Evolutionary conservation across 1,140 invertebrate species (phyloP), one percentile per base, ranked within the genome.

Genomic region (Hyposmocoma kahamanoa): DNA sequence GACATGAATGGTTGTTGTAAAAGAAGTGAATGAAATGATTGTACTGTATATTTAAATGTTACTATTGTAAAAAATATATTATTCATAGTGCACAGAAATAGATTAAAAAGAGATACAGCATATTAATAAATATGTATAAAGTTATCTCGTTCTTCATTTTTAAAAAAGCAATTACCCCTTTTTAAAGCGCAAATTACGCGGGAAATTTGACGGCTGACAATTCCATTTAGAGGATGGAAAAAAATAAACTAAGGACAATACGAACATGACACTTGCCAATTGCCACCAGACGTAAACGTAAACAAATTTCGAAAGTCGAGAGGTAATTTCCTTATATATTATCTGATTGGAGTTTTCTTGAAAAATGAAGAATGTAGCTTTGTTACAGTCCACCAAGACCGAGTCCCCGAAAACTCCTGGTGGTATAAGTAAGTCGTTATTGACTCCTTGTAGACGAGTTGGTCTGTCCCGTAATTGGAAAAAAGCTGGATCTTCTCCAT

Each of bases 371-470:
- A 70, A 58, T 50, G 49, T 47, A 4, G 44, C 58, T 8, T 42
- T 58, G 0, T 42, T 41, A 11, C 65, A 65, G 58, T 55, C 42
- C 9, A 62, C 44, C 24, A 62, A 63, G 45, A 53, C 22, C 17
- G 62, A 73, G 24, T 78, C 81, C 3, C 77, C 81, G 9, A 82
- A 83, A 60, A 84, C 81, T 10, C 75, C 78, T 4, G 81, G 78
- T 38, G 81, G 81, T 13, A 84, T 84, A 3, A 82, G 78, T 49
- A 84, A 80, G 47, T 72, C 75, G 2, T 62, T 76, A 21, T 50
- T 84, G 24, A 84, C 81, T 42, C 79, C 81, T 42, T 78, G 75
- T 42, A 59, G 81, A 57, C 55, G 81, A 55, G 56, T 84, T 20
- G 81, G 81, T 15, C 55, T 84, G 17, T 83, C 78, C 13, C 70